Evolutionary conservation across 1,140 invertebrate genomes (phyloP), one percentile per base, ranked within the genome.

Genomic region (Drosophila kurseongensis): DNA sequence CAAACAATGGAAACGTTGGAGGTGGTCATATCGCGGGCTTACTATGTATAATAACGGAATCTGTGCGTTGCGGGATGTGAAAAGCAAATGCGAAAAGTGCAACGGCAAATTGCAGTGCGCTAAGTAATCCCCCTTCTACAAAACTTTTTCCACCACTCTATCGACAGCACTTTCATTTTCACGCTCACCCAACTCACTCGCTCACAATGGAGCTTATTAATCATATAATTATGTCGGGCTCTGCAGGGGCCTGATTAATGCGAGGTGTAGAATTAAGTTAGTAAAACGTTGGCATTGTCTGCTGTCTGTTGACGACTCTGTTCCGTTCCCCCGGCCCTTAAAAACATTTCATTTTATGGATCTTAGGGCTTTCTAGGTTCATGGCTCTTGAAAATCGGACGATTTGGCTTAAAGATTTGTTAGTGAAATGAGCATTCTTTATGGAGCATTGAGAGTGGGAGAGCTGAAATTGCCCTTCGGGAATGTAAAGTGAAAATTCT

Each of bases 71-170:
- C 73, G 52, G 63, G 35, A 54, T 71, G 65, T 18, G 38, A 42
- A 48, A 69, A 65, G 66, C 62, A 67, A 69, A 81, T 75, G 63
- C 48, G 61, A 79, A 80, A 73, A 74, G 68, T 74, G 59, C 78
- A 84, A 84, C 80, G 81, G 81, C 77, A 84, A 81, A 67, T 80
- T 86, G 81, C 77, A 68, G 76, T 75, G 77, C 77, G 80, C 80
- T 75, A 54, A 42, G 61, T 40, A n/a, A 35, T 55, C 36, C 48
- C 50, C 50, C 32, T 5, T n/a, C 18, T 5, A 23, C 14, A 36
- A 41, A 41, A 10, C 35, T 29, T 42, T 12, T 42, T 13, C 40
- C 59, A 10, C 14, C 38, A 8, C 55, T 40, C 40, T 9, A 48
- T 65, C 51, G 52, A 63, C 45, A 84, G 65, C 81, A 84, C 80